phyloP scores from a whole-genome alignment of 2,888 invertebrate genomes.

The Euzetes globulus region DNA sequence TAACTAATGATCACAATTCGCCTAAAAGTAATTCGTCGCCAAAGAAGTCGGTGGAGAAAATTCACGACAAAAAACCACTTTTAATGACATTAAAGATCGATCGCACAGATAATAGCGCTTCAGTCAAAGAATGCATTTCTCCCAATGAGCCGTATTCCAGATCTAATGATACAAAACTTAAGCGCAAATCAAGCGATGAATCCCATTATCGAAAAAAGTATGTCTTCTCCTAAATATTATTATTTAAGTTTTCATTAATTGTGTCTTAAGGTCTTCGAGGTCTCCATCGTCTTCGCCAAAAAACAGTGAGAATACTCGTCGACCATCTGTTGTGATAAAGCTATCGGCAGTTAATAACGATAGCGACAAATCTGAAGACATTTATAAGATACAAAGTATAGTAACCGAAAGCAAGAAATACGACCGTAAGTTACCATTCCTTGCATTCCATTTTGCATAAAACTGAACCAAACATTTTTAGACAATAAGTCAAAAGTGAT shows the following conservation, averaged over 20 bases:
- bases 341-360: background rate
- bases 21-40: background rate
- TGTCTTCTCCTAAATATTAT: background rate
- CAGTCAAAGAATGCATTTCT: conserved; percentile 2
- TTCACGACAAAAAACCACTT: conserved; percentile 30
- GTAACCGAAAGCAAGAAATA: background rate
- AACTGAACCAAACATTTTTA: background rate
- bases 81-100: conserved; percentile 33
- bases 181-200: conserved; percentile 16
- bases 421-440: background rate
- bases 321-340: conserved; percentile 30
- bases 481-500: conserved; percentile 29
- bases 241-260: background rate
- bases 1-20: background rate
- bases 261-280: background rate
- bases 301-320: background rate
- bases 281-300: background rate
- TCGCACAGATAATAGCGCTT: conserved; percentile 33
- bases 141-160: conserved; percentile 17
- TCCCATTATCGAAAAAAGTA: conserved; percentile 11
- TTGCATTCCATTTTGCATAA: background rate
- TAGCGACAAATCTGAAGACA: background rate
- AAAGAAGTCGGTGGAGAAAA: background rate
- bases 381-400: background rate
- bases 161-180: background rate